Evolutionary conservation across 2,888 invertebrate species (phyloP), one percentile per base, ranked within the genome.

Genomic region (Lasioglossum lativentre): DNA sequence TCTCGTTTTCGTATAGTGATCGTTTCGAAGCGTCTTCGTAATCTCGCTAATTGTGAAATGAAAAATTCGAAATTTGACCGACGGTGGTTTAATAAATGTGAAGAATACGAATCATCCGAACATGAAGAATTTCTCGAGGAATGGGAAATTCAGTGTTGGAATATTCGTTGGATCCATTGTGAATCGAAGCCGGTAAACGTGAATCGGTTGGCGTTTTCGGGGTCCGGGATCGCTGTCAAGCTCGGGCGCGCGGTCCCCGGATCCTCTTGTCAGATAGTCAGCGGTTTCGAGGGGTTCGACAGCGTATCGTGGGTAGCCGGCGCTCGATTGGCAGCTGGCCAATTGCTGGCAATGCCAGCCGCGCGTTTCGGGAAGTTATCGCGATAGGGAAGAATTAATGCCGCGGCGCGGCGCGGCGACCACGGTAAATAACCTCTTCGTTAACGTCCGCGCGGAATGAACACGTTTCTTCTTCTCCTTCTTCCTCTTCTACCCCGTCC

Each of bases 281-380:
- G 2, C 30, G 75, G 40, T 72, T 27, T 79, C 80, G 83, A 79
- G 72, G 70, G 27, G 75, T 83, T 82, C 81, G 83, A 91, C 85
- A 80, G 80, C 47, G 83, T 84, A 83, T 90, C 86, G 84, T 47
- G 74, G 79, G 82, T 63, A 84, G 83, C 75, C 63, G 59, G 30
- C 56, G 12, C 73, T 88, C 73, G 89, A 92, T 91, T 92, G 93
- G 92, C 92, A 88, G 87, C 85, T 74, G 80, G 92, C 93, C 93
- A 93, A 93, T 92, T 90, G 90, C 91, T 90, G 84, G 52, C 91
- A 89, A 91, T 89, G 90, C 88, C 91, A 88, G 76, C 86, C 75
- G 81, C 80, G 72, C 78, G 80, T 83, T 85, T 76, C 79, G 70
- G 38, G 74, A 40, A 82, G 81, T 88, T 88, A 90, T 90, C 89